Percentiles rank a stretch among this genome's conserved stretches.
phyloP scores from a whole-genome alignment of 2,888 invertebrate genomes.

The Caenorhabditis sp. region DNA sequence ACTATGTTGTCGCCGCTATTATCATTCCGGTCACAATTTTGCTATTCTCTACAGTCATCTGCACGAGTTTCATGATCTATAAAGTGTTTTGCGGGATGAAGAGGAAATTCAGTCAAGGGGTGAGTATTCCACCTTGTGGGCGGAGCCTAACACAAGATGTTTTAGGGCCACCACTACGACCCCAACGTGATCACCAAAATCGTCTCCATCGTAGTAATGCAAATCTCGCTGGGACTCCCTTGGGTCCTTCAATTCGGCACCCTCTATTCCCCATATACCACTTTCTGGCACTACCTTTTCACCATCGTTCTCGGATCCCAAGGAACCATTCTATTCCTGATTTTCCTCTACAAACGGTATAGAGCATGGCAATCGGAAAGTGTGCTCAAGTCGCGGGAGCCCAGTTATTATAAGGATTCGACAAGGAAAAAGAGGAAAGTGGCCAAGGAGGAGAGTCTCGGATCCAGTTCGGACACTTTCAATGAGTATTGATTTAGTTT shows the following conservation, averaged over 20 bases:
- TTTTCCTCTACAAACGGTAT: slow-evolving; percentile 69
- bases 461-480: slow-evolving; percentile 50
- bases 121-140: slow-evolving; percentile 3
- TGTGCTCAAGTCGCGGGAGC: slow-evolving; percentile 36
- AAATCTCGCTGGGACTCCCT: slow-evolving; percentile 75
- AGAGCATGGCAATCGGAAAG: slow-evolving; percentile 45
- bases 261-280: slow-evolving; percentile 71
- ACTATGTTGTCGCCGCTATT: slow-evolving; percentile 73
- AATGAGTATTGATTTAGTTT: slow-evolving; percentile 23
- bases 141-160: background rate
- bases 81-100: slow-evolving; percentile 65
- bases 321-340: slow-evolving; percentile 69
- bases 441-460: slow-evolving; percentile 38
- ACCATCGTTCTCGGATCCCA: slow-evolving; percentile 76
- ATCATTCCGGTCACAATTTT: slow-evolving; percentile 75
- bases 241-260: slow-evolving; percentile 80
- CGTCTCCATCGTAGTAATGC: slow-evolving; percentile 72
- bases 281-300: slow-evolving; percentile 77
- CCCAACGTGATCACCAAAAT: slow-evolving; percentile 64
- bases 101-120: slow-evolving; percentile 56
- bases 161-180: slow-evolving; percentile 63
- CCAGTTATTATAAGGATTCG: slow-evolving; percentile 9
- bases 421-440: background rate
- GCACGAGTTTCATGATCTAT: slow-evolving; percentile 70
- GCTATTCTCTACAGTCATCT: slow-evolving; percentile 71